phyloP scores from a whole-genome alignment of 2,797 vertebrate species.

The Astyanax mexicanus region DNA sequence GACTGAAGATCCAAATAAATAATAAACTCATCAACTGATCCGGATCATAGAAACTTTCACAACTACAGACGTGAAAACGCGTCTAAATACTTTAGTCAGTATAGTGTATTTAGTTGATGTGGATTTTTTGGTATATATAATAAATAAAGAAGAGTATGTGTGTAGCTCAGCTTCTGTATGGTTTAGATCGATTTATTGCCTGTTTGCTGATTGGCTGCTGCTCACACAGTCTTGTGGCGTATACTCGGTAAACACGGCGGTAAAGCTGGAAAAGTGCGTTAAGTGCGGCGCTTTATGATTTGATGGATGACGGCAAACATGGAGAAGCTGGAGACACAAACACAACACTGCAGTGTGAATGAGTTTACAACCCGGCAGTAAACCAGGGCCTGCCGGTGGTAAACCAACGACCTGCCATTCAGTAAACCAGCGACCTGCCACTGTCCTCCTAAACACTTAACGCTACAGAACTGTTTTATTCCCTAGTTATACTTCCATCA shows the following conservation, averaged over 20 bases:
- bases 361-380: background rate
- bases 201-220: background rate
- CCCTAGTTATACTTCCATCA: too few species aligned
- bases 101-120: background rate
- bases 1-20: too few species aligned
- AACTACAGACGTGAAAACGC: too few species aligned
- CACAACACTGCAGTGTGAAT: conserved; percentile 13
- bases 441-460: background rate
- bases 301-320: conserved; percentile 29
- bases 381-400: background rate
- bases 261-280: background rate
- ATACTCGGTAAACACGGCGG: background rate
- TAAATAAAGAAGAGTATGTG: too few species aligned
- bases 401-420: too few species aligned
- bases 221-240: background rate
- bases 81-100: background rate
- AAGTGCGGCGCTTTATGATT: conserved; percentile 14
- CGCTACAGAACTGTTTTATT: too few species aligned
- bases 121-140: too few species aligned
- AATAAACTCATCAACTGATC: too few species aligned
- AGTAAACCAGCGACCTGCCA: too few species aligned
- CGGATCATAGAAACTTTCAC: too few species aligned
- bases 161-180: background rate
- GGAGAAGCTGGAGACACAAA: conserved; percentile 17
- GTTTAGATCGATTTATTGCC: background rate